Evolutionary conservation across 1,140 invertebrate species (phyloP), one percentile per base, ranked within the genome.

Genomic region (Hyphantria cunea): DNA sequence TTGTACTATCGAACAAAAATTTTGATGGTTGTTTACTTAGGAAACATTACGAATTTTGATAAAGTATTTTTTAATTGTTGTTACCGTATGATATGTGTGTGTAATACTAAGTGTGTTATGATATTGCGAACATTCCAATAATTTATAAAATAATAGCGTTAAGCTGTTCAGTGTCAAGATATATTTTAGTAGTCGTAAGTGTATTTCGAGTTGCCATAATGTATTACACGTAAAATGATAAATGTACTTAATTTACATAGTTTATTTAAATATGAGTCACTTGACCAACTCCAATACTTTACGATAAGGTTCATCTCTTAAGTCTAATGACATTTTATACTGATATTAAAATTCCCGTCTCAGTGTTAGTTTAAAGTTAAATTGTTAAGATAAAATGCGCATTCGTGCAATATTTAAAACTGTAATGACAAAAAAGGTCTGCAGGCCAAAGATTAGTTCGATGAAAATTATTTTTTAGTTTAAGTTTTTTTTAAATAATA

Each of bases 51-150:
- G 76, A 82, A 84, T 86, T 87, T 88, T 86, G 80, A 87, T 88
- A 89, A 78, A 85, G 70, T 83, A 84, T 85, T 87, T 84, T 86
- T 82, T 71, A 86, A 86, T 79, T 78, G 78, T 86, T 89, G 84
- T 89, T 88, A 86, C 81, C 80, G 67, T 68, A 58, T 64, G 51
- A 66, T 47, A 58, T 49, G 55, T 49, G 31, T 59, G 62, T 67
- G 70, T 64, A 42, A 60, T 75, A 72, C 39, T 54, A 42, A 6
- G 44, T 41, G 68, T 54, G 59, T 56, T 54, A 68, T 70, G 66
- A 69, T n/a, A n/a, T n/a, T n/a, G n/a, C n/a, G n/a, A 72, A 85
- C 86, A 89, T 89, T 89, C 84, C 84, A 66, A 66, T 86, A 75
- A 82, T 80, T 81, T 83, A 73, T 73, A 47, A 31, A 55, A 52